Base-by-base conservation (phyloP, 2,113 vertebrate genomes). In the Indicator maculatus region DNA sequence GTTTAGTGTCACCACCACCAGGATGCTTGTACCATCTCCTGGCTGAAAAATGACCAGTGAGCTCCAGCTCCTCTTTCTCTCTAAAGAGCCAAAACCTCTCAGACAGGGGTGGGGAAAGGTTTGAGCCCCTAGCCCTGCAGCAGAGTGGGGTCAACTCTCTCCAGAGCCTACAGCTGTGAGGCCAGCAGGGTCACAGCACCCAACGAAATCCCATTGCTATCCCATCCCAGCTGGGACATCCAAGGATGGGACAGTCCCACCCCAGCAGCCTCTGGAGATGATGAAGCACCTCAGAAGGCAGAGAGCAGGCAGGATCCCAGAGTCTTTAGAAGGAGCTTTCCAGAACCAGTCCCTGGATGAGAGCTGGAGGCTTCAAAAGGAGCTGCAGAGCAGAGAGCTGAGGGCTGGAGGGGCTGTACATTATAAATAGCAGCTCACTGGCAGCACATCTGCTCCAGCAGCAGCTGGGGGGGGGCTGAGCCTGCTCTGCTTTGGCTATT, bases 371-470 rank as follows among this genome's bases (percentile, higher is more conserved):
- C 97, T 96, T 96, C 97, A 93, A 96, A 96, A 95, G 86, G 86
- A 95, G 94, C 93, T 85, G 67, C 71, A 38, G 95, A 94, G 92
- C 67, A 36, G 31, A 77, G 90, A 94, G 96, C 97, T 60, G 71
- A 95, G 83, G 82, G 93, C 96, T 95, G 95, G 92, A 97, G 95
- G 93, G 39, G 64, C 93, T 71, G 93, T 80, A 80, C 90, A 94
- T 96, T 91, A 96, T 96, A 97, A 96, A 97, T 92, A 97, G 96
- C 92, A 92, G 87, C 84, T 88, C 81, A 45, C 89, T 87, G 59
- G 85, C 78, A 95, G 95, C 95, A 96, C 96, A 97, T 97, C 97
- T 97, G 96, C 93, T 95, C 78, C 88, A 95, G 91, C 93, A 83
- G 94, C 28, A 1, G 88, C 96, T 95, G 72, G 52, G 89, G 95